Conservation (phyloP, 1,140 invertebrate species). For the Papilio glaucus region DNA sequence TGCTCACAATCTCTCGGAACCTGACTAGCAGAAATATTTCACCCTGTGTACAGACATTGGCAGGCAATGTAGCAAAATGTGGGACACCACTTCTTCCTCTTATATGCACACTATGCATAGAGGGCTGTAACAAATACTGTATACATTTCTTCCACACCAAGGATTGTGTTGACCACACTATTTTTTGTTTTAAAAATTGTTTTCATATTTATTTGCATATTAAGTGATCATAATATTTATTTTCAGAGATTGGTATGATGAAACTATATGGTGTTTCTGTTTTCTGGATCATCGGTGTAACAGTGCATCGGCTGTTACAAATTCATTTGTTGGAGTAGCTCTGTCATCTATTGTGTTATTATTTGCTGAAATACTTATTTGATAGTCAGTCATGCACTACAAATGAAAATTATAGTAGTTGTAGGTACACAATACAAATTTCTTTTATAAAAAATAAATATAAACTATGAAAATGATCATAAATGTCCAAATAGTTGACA, state of each 20-base stretch:
- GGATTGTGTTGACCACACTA: no score
- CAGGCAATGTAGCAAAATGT: no score
- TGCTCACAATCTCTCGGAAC: no score
- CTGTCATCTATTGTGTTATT: slow-evolving; percentile 48
- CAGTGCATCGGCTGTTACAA: slow-evolving; percentile 55
- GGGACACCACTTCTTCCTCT: no score
- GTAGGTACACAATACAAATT: slow-evolving; percentile 4
- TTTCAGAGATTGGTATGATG: slow-evolving; percentile 91
- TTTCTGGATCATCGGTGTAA: slow-evolving; percentile 96
- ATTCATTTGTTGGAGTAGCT: slow-evolving; percentile 57
- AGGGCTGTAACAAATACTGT: no score
- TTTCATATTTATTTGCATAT: no score
- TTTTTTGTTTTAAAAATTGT: no score
- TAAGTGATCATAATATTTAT: not conserved
- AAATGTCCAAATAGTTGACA: no score
- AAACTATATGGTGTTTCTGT: slow-evolving; percentile 95
- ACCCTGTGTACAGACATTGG: no score
- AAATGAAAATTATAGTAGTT: slow-evolving; percentile 26
- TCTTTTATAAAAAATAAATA: not conserved
- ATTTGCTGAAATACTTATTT: slow-evolving; percentile 52
- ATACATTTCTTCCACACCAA: no score
- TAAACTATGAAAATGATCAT: not conserved
- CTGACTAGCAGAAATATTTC: no score
- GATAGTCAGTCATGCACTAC: slow-evolving; percentile 43
- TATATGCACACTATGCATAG: no score